Evolutionary conservation across 1,140 invertebrate genomes (phyloP).

Genomic region (Drosophila miranda): DNA sequence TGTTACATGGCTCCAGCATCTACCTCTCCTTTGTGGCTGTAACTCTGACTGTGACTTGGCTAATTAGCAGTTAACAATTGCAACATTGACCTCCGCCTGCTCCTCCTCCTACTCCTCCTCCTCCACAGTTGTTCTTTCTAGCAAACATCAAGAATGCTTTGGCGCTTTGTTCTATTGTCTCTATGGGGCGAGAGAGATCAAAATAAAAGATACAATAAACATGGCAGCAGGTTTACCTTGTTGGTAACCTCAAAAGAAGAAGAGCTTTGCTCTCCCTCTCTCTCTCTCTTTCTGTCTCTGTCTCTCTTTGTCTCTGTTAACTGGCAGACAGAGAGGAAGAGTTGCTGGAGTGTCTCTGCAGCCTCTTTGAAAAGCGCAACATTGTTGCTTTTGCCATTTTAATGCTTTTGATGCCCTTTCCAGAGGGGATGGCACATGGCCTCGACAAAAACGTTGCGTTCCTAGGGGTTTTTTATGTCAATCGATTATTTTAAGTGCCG

Average conservation of each 20-base stretch:
- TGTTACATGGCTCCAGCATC: constrained; percentile 49
- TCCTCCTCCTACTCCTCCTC: constrained; percentile 37
- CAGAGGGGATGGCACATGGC: too few relatives aligned
- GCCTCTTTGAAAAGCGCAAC: constrained; percentile 8
- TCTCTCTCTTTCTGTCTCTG: background rate
- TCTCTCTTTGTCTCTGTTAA: background rate
- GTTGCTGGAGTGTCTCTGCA: background rate
- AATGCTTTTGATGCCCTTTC: background rate
- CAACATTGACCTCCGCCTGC: constrained; percentile 63
- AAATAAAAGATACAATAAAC: constrained; percentile 65
- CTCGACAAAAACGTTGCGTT: too few relatives aligned
- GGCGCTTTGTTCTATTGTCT: constrained; percentile 75
- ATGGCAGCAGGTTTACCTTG: constrained; percentile 77
- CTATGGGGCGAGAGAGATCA: constrained; percentile 57
- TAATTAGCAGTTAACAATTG: constrained; percentile 78
- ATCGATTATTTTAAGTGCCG: too few relatives aligned
- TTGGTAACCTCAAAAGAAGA: constrained; percentile 60
- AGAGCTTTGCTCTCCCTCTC: constrained; percentile 6
- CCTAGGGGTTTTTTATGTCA: background rate
- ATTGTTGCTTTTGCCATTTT: constrained; percentile 37
- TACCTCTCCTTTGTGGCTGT: background rate
- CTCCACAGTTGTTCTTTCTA: constrained; percentile 54
- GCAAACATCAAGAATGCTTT: constrained; percentile 50
- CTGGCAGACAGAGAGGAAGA: too few relatives aligned
- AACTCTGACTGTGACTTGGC: constrained; percentile 48